phyloP scores from a whole-genome alignment of 2,888 invertebrate species.

The Sphaerophoria taeniata region DNA sequence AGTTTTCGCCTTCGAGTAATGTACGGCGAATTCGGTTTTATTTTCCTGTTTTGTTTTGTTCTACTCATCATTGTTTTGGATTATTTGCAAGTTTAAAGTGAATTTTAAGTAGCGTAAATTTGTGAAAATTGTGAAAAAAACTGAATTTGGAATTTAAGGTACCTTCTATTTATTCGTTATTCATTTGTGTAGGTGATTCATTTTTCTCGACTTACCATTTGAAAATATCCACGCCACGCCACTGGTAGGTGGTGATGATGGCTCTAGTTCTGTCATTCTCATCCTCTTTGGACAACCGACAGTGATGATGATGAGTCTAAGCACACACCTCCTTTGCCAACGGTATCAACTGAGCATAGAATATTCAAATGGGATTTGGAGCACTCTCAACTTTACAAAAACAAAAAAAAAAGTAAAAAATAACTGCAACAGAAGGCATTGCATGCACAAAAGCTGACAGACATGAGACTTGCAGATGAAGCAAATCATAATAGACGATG shows the following conservation, averaged over 20 bases:
- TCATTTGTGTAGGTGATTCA: no score
- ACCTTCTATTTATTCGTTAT: no score
- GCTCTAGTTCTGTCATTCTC: conserved; percentile 27
- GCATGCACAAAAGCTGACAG: conserved; percentile 59
- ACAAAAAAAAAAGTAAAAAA: not conserved
- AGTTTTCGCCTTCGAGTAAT: no score
- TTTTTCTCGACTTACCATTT: no score
- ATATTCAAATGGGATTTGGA: conserved; percentile 57
- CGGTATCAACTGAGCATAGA: conserved; percentile 5
- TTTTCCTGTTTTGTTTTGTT: no score
- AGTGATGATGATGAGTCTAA: conserved; percentile 64
- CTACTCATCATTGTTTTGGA: no score
- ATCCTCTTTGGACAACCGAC: conserved; percentile 10
- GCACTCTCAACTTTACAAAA: conserved; percentile 15
- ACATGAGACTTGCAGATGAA: conserved; percentile 64
- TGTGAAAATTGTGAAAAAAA: no score
- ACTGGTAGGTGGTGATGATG: not conserved
- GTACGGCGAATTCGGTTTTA: no score
- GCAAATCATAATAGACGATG: conserved; percentile 69
- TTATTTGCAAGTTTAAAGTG: no score
- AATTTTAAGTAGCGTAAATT: no score
- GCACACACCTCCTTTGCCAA: conserved; percentile 44
- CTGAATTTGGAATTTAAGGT: no score
- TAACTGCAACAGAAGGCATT: conserved; percentile 16
- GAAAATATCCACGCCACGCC: no score